These are phyloP conservation scores for Porites divaricata DNA, from an alignment of 92 coral and sea anemone species.

Conservation along the genomic window DNA sequence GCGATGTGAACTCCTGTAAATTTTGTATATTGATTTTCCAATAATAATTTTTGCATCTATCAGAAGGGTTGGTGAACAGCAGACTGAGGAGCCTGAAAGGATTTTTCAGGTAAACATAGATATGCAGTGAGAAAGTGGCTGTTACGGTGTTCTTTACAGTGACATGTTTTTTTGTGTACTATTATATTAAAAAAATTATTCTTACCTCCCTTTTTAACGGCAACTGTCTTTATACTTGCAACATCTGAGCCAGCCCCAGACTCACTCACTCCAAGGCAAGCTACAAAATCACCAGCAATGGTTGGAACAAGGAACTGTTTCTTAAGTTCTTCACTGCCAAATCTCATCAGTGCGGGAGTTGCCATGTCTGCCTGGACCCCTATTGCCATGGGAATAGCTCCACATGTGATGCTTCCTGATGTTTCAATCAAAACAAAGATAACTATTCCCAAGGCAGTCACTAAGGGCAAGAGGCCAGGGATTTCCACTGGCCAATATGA, in stretches of 20 bases:
- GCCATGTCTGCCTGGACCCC: slow-evolving; percentile 97
- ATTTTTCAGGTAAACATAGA: neutral
- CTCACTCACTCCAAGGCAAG: slow-evolving; percentile 98
- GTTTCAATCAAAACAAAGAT: neutral
- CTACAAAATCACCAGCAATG: slow-evolving; percentile 94
- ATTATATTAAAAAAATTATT: no score
- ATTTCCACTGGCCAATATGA: no score
- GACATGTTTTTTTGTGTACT: neutral
- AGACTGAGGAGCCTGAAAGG: no score
- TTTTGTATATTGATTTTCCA: no score
- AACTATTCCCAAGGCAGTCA: no score
- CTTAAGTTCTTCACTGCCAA: slow-evolving; percentile 93
- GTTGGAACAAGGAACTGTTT: slow-evolving; percentile 93
- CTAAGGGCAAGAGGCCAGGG: no score
- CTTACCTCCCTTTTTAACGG: slow-evolving; percentile 95
- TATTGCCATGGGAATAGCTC: slow-evolving; percentile 95
- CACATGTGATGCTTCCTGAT: slow-evolving; percentile 88
- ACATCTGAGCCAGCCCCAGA: slow-evolving; percentile 98
- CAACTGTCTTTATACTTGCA: slow-evolving; percentile 94
- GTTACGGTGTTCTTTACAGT: neutral
- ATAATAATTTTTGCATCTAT: no score
- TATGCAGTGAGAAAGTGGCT: neutral
- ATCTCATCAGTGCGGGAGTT: slow-evolving; percentile 93
- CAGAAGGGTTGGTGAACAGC: no score
- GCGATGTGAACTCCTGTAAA: no score